These are phyloP conservation scores for Conops quadrifasciatus DNA, from an alignment of 2,888 invertebrate genomes.

Conservation along the genomic window DNA sequence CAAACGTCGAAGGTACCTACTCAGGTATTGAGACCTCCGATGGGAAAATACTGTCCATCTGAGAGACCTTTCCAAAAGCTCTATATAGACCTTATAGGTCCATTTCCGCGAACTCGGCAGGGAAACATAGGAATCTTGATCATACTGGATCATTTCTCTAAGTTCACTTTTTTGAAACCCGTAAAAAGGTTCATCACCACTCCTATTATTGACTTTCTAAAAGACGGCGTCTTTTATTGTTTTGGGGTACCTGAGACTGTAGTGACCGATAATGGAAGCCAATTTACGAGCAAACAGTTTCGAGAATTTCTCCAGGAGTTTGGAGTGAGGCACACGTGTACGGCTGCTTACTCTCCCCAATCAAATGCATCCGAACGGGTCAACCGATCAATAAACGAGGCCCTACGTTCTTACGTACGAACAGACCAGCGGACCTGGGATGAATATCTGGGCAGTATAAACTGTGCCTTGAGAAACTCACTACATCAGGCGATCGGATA, in stretches of 20 bases:
- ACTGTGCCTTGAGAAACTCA: neutral
- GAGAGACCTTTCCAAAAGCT: neutral
- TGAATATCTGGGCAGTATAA: neutral
- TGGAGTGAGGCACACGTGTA: slow-evolving; percentile 17
- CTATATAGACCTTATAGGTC: neutral
- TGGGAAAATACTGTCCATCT: neutral
- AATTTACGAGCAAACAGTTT: slow-evolving; percentile 8
- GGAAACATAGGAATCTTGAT: slow-evolving; percentile 7
- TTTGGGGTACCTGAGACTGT: slow-evolving; percentile 14
- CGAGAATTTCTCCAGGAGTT: neutral
- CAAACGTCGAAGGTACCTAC: neutral
- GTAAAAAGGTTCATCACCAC: neutral
- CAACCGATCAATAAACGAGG: slow-evolving; percentile 33
- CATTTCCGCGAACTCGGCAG: neutral
- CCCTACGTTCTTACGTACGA: slow-evolving; percentile 16
- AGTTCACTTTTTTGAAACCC: slow-evolving; percentile 2
- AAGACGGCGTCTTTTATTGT: neutral
- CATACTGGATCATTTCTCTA: neutral
- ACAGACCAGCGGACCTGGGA: neutral
- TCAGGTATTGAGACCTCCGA: neutral
- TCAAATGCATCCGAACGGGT: slow-evolving; percentile 2
- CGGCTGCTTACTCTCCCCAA: slow-evolving; percentile 32
- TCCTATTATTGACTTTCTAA: neutral
- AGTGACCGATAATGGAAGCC: slow-evolving; percentile 26
- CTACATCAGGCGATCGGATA: neutral